These are phyloP conservation scores for Oryzias sinensis DNA, from an alignment of 2,797 vertebrate genomes.

Conservation along the genomic window DNA sequence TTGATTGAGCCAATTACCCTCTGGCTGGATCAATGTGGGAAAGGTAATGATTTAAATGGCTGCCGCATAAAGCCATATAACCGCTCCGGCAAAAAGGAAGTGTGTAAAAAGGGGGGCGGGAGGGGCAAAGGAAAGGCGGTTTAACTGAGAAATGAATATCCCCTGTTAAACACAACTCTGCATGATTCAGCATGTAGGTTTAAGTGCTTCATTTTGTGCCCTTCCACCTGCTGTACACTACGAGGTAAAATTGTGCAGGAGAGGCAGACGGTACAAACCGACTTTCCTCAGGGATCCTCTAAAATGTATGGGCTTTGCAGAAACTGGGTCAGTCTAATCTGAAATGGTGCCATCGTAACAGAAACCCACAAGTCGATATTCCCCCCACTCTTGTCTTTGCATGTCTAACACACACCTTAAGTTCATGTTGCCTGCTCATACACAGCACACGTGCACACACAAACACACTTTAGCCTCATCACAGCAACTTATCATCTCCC, in stretches of 20 bases:
- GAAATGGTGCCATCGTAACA: constrained; percentile 66
- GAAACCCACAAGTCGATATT: constrained; percentile 64
- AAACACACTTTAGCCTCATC: constrained; percentile 32
- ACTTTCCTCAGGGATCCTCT: constrained; percentile 67
- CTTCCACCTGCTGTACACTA: constrained; percentile 56
- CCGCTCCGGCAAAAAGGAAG: constrained; percentile 54
- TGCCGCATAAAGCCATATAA: constrained; percentile 66
- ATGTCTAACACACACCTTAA: constrained; percentile 25
- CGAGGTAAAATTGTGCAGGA: constrained; percentile 49
- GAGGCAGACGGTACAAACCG: constrained; percentile 55
- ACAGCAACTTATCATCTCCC: constrained; percentile 62
- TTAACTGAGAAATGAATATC: constrained; percentile 65
- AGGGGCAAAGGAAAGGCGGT: constrained; percentile 42
- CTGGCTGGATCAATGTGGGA: constrained; percentile 72
- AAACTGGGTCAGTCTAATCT: constrained; percentile 75
- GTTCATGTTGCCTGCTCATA: constrained; percentile 16
- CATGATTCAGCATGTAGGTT: constrained; percentile 71
- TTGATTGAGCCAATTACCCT: constrained; percentile 78
- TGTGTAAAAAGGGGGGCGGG: constrained; percentile 16
- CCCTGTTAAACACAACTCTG: constrained; percentile 60
- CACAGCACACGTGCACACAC: constrained; percentile 19
- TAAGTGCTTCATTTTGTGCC: constrained; percentile 66
- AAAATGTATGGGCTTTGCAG: constrained; percentile 65
- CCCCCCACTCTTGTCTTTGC: constrained; percentile 34
- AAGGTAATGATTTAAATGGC: constrained; percentile 78